A percentile compares a stretch with the other conserved stretches of the same genome.
phyloP scores from a whole-genome alignment of 1,140 invertebrate species.

The Helicoverpa armigera region DNA sequence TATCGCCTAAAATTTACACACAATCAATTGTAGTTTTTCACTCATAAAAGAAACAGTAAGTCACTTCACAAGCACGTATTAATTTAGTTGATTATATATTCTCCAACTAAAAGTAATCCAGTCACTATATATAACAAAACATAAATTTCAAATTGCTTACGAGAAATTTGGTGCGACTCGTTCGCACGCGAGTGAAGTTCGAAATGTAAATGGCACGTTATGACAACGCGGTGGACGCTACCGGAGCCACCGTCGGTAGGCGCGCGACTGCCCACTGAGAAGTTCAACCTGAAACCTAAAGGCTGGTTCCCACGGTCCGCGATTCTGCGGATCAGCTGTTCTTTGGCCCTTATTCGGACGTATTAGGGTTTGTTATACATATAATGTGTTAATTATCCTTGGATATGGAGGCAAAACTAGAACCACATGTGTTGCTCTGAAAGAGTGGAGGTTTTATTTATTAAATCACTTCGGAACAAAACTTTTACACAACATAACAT shows the following conservation, averaged over 20 bases:
- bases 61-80: conserved; percentile 45
- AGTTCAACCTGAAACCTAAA: too few relatives aligned
- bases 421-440: too few relatives aligned
- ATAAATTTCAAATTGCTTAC: conserved; percentile 36
- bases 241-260: conserved; percentile 84
- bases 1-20: neutral
- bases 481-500: too few relatives aligned
- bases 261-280: conserved; percentile 80
- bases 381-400: too few relatives aligned
- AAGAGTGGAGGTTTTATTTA: too few relatives aligned
- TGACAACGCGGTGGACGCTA: conserved; percentile 78
- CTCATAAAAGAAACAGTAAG: conserved; percentile 26
- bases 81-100: conserved; percentile 1
- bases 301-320: too few relatives aligned
- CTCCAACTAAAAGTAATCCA: conserved; percentile 45
- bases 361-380: too few relatives aligned
- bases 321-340: too few relatives aligned
- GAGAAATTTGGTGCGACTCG: conserved; percentile 62
- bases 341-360: too few relatives aligned
- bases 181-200: conserved; percentile 65
- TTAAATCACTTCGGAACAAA: too few relatives aligned
- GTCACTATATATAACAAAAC: conserved; percentile 51
- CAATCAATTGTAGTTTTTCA: neutral
- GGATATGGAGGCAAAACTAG: too few relatives aligned
- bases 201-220: conserved; percentile 70